Base-by-base conservation (phyloP, 2,888 invertebrate genomes). In the Petrophora chlorosata region DNA sequence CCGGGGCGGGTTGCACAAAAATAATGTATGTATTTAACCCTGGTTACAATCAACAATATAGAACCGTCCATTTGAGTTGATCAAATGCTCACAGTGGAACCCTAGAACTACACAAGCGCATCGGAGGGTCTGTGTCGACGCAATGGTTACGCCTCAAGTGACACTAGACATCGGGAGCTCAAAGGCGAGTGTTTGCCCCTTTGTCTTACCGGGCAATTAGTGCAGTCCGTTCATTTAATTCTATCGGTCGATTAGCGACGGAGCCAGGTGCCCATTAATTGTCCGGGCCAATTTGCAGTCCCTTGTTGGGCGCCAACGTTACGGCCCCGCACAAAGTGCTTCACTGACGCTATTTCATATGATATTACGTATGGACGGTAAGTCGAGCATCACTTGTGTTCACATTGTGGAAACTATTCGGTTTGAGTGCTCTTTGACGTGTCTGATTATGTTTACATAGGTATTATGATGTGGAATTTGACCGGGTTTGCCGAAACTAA, bases 191-290 rank as follows among this genome's bases (percentile, higher is more conserved):
- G 89, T 89, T 89, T 88, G 88, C 80, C 83, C 85, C 89, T 88
- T 89, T 89, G 88, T 88, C 89, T 90, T 89, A 85, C 85, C 73
- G 76, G 82, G 74, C 89, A 90, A 90, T 90, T 90, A 90, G 86
- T 86, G 81, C 81, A 79, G 82, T 79, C 86, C 86, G 89, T 88
- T 88, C 88, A 85, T 88, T 89, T 89, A 89, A 90, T 89, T 86
- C 85, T 86, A 88, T 87, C 87, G 88, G 82, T 88, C 89, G 89
- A 90, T 90, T 89, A 89, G 83, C 79, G 81, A 79, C 73, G 73
- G 79, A 77, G 74, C 78, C 81, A 84, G 84, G 81, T 82, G 78
- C 68, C 81, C 82, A 85, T 82, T 88, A 88, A 90, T 87, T 88
- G 86, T 82, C 73, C 69, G 65, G 71, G 75, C 76, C 85, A 86